These are phyloP conservation scores for Frankliniella intonsa DNA, from an alignment of 2,888 invertebrate species.

Conservation along the genomic window DNA sequence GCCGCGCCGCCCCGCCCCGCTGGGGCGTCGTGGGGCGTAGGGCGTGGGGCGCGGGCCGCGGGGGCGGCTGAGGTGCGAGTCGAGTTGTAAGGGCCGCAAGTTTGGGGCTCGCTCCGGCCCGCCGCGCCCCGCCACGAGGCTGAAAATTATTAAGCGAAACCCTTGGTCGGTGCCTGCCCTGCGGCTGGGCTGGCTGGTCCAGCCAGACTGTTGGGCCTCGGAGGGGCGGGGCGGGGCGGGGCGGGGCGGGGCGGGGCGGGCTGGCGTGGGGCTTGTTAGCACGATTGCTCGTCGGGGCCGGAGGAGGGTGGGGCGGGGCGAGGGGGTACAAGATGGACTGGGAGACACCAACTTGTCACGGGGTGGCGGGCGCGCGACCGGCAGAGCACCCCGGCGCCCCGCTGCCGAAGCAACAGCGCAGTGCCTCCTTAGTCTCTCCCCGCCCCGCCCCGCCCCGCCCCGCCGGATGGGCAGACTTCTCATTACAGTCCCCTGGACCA, in stretches of 20 bases:
- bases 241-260: background rate
- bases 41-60: no score
- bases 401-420: background rate
- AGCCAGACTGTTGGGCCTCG: background rate
- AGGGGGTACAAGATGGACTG: background rate
- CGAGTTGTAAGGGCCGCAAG: no score
- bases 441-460: background rate
- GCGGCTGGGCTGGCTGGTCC: background rate
- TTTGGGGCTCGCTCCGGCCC: no score
- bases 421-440: background rate
- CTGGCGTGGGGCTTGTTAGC: background rate
- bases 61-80: no score
- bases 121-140: no score
- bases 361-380: background rate
- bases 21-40: background rate
- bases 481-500: constrained; percentile 20
- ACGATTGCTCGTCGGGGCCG: background rate
- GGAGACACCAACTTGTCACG: background rate
- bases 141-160: no score
- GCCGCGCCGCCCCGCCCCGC: background rate
- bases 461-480: background rate
- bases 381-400: background rate
- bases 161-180: no score
- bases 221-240: background rate
- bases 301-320: background rate